Evolutionary conservation across 2,113 vertebrate species (phyloP).

Genomic region (Galeopterus variegatus): DNA sequence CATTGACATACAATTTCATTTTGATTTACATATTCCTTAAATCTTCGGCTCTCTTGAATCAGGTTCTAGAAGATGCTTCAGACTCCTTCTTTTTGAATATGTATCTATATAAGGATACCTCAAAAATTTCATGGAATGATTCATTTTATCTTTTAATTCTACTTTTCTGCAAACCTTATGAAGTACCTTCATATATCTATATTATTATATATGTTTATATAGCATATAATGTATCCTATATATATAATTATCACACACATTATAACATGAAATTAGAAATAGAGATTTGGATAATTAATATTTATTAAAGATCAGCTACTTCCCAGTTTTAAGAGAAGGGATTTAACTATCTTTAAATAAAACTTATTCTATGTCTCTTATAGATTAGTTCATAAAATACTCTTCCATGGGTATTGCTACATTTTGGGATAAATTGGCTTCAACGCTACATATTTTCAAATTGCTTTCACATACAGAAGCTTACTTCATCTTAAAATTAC

Average conservation of each 20-base stretch:
- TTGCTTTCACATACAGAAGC: background rate
- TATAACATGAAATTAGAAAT: background rate
- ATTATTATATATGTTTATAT: too few species aligned
- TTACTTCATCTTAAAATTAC: background rate
- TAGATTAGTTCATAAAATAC: background rate
- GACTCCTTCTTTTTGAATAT: background rate
- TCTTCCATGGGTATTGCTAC: background rate
- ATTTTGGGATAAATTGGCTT: constrained; percentile 16
- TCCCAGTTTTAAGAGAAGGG: background rate
- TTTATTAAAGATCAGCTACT: background rate
- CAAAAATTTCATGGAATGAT: too few species aligned
- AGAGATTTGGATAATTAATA: background rate
- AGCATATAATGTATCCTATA: background rate
- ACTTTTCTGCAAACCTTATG: too few species aligned
- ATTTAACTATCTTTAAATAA: background rate
- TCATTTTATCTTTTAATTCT: too few species aligned
- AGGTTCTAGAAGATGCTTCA: background rate
- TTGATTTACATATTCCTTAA: background rate
- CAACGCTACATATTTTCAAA: background rate
- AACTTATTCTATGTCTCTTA: background rate
- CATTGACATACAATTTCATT: background rate
- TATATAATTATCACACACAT: background rate
- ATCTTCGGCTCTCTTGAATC: background rate
- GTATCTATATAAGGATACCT: background rate
- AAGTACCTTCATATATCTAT: too few species aligned